Conservation (phyloP, 2,797 vertebrate species). For the Lutjanus argentimaculatus region DNA sequence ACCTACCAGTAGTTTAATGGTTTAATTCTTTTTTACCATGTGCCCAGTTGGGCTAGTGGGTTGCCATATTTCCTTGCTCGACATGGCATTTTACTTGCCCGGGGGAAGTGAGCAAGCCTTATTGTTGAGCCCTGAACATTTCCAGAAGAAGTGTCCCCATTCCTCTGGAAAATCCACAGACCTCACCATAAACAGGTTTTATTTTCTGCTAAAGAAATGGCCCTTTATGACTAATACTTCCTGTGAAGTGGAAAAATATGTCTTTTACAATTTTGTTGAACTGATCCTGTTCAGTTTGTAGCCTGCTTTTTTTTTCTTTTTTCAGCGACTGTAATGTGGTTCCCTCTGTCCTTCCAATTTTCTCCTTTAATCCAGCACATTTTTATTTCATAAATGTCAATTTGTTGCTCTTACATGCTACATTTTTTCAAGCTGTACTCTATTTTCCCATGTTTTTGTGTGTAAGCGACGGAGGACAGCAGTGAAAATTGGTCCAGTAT, state of each 20-base stretch:
- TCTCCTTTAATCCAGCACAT: background rate
- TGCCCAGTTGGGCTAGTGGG: too few relatives aligned
- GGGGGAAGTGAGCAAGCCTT: too few relatives aligned
- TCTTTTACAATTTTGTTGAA: constrained; percentile 15
- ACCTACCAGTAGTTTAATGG: too few relatives aligned
- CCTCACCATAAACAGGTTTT: background rate
- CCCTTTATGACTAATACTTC: constrained; percentile 18
- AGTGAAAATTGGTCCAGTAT: too few relatives aligned
- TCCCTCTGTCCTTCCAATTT: background rate
- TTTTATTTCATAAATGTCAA: background rate
- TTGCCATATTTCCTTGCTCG: too few relatives aligned
- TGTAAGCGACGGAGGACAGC: too few relatives aligned
- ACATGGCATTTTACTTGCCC: too few relatives aligned
- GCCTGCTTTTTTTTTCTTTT: background rate
- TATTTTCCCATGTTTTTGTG: too few relatives aligned
- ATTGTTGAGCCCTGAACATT: background rate
- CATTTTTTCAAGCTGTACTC: background rate
- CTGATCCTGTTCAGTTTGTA: constrained; percentile 1
- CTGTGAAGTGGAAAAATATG: constrained; percentile 3
- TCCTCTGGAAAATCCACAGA: background rate
- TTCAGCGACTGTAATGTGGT: background rate
- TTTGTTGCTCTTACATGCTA: background rate
- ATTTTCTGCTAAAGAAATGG: background rate
- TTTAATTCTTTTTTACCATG: too few relatives aligned
- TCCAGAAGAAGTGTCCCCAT: background rate